Evolutionary conservation across 2,113 vertebrate species (phyloP).

Genomic region (Ginglymostoma cirratum): DNA sequence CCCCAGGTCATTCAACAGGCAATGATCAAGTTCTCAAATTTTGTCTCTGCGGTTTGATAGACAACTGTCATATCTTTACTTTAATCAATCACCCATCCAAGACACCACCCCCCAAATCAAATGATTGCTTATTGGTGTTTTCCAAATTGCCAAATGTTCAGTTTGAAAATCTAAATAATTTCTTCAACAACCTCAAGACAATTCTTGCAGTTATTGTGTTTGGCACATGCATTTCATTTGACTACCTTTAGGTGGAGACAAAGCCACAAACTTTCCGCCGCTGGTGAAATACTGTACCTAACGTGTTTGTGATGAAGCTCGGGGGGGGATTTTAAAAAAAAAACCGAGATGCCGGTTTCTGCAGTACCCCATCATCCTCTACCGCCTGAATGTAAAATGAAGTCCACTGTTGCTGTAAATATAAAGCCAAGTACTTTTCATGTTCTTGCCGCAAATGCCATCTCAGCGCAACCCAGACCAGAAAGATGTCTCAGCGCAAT

Average conservation of each 20-base stretch:
- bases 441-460: background rate
- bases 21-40: background rate
- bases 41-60: background rate
- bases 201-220: background rate
- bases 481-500: background rate
- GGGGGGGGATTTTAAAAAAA: background rate
- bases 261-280: slow-evolving; percentile 1
- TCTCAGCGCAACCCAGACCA: background rate
- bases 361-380: no score
- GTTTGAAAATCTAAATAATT: background rate
- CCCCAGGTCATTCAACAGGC: background rate
- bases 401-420: background rate
- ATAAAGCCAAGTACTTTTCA: background rate
- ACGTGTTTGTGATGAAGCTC: background rate
- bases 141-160: background rate
- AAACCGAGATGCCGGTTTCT: background rate
- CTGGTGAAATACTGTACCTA: background rate
- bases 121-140: background rate
- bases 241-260: slow-evolving; percentile 31
- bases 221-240: slow-evolving; percentile 4
- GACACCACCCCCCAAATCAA: background rate
- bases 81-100: no score
- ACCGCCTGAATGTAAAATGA: background rate
- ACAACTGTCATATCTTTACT: background rate
- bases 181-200: background rate